phyloP scores from a whole-genome alignment of 2,797 vertebrate species.

The Scleropages formosus region DNA sequence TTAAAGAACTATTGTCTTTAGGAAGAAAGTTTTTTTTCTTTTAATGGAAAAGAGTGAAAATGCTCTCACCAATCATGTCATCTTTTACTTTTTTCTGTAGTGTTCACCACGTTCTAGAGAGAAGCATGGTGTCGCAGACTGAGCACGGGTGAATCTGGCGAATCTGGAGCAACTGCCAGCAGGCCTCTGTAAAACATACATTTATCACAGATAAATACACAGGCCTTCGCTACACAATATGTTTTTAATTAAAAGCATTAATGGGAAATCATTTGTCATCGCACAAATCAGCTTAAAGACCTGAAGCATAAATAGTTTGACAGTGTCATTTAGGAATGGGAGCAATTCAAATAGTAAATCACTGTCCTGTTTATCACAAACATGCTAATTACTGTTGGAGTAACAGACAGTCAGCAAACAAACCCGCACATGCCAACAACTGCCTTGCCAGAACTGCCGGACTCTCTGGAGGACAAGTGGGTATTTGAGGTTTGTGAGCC shows the following conservation, averaged over 20 bases:
- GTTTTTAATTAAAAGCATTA: background rate
- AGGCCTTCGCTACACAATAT: background rate
- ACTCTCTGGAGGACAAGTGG: constrained; percentile 11
- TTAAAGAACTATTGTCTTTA: background rate
- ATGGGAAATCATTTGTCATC: background rate
- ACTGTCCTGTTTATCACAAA: constrained; percentile 21
- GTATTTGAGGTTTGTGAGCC: background rate
- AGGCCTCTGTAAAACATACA: too few species aligned
- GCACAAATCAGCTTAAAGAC: background rate
- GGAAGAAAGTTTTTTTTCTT: too few species aligned
- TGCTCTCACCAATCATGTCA: background rate
- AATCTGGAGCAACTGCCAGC: background rate
- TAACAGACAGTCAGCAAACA: constrained; percentile 10
- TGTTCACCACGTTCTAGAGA: background rate
- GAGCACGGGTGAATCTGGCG: background rate
- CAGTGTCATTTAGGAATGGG: background rate
- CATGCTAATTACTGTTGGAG: constrained; percentile 22
- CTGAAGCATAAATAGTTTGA: background rate
- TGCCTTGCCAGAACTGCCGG: background rate
- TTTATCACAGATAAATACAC: background rate
- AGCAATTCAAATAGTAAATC: constrained; percentile 13
- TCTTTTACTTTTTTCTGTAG: background rate
- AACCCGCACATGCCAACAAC: background rate
- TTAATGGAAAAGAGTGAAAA: background rate
- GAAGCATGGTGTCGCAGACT: background rate